A percentile compares a stretch with the other conserved stretches of the same genome.
These are phyloP conservation scores for Poecilia wingei DNA, from an alignment of 2,797 vertebrate genomes.

Conservation along the genomic window DNA sequence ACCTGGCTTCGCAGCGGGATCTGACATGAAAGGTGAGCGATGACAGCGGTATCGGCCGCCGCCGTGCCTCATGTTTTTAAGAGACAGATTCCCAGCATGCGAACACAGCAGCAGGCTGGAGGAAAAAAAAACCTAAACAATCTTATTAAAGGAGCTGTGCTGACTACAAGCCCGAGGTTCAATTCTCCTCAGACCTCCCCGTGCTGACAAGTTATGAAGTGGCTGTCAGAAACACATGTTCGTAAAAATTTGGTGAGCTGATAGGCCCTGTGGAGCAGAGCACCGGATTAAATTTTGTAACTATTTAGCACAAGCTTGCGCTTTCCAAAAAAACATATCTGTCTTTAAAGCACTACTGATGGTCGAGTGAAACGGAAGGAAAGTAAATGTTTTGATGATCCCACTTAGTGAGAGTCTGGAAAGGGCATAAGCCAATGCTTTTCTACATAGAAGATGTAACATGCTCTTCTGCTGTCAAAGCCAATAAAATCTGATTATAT, in stretches of 20 bases:
- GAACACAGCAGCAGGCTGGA: conserved; percentile 18
- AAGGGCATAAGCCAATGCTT: neutral
- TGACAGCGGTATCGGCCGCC: neutral
- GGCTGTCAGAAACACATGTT: conserved; percentile 12
- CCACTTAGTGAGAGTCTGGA: neutral
- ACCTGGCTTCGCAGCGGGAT: conserved; percentile 19
- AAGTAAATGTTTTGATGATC: neutral
- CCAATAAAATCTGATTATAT: conserved; percentile 9
- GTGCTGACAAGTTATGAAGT: conserved; percentile 10
- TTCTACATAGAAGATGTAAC: conserved; percentile 3
- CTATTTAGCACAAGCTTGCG: neutral
- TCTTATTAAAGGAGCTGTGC: neutral
- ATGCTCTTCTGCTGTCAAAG: neutral
- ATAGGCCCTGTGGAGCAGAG: neutral
- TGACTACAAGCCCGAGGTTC: neutral
- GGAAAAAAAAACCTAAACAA: neutral
- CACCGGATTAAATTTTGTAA: neutral
- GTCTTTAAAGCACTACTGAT: conserved; percentile 2
- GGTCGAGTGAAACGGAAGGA: neutral
- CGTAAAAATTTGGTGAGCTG: neutral
- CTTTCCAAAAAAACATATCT: neutral
- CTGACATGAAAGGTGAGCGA: conserved; percentile 8
- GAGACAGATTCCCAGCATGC: conserved; percentile 38
- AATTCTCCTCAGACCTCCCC: neutral
- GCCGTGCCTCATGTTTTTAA: conserved; percentile 10